phyloP scores from a whole-genome alignment of 2,888 invertebrate genomes.

The Lasioglossum marginatum region DNA sequence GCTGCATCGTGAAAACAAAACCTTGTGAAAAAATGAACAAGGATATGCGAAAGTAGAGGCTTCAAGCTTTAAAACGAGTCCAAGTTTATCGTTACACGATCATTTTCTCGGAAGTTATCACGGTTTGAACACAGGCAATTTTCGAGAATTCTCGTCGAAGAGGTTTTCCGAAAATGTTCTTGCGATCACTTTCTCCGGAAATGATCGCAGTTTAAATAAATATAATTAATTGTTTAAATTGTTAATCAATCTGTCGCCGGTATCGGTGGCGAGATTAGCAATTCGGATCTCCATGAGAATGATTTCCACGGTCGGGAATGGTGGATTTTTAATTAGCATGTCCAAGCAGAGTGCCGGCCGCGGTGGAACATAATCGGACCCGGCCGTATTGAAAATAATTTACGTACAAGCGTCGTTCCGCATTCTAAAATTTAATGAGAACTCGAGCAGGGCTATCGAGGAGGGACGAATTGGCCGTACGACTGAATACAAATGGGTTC shows the following conservation, averaged over 20 bases:
- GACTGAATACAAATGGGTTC: conserved; percentile 73
- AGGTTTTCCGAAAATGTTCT: no score
- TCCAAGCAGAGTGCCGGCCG: not conserved
- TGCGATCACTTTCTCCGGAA: no score
- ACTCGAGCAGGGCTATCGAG: conserved; percentile 50
- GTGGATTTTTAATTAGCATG: conserved; percentile 3
- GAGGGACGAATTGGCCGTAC: conserved; percentile 62
- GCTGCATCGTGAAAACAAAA: no score
- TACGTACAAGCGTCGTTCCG: conserved; percentile 20
- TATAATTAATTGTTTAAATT: not conserved
- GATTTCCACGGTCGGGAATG: not conserved
- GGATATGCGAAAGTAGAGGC: no score
- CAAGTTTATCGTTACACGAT: no score
- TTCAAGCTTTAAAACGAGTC: no score
- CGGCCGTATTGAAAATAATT: conserved; percentile 39
- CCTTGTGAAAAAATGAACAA: no score
- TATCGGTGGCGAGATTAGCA: not conserved
- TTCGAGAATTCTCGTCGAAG: no score
- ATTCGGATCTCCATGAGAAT: not conserved
- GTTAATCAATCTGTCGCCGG: not conserved
- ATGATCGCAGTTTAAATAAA: no score
- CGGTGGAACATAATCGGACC: not conserved
- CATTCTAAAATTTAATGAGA: conserved; percentile 51
- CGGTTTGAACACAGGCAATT: no score
- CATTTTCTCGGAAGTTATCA: no score